These are phyloP conservation scores for Nemotelus nigrinus DNA, from an alignment of 2,888 invertebrate species.

Conservation along the genomic window DNA sequence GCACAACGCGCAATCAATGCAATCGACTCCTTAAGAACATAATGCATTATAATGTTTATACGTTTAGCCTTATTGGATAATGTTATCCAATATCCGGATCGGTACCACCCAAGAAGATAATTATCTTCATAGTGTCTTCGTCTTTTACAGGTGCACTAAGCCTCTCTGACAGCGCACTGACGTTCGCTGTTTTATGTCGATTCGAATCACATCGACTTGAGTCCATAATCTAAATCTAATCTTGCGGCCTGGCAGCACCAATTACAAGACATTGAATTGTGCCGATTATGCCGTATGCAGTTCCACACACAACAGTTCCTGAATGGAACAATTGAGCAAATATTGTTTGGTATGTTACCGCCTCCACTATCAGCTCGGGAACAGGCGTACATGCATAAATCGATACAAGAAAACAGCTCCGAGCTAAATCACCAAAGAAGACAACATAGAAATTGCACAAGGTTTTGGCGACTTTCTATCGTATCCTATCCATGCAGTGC, in stretches of 20 bases:
- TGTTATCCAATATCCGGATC: conserved; percentile 22
- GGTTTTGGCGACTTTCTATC: conserved; percentile 11
- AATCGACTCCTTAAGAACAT: background rate
- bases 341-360: conserved; percentile 23
- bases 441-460: background rate
- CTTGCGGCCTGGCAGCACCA: conserved; percentile 12
- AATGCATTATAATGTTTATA: conserved; percentile 30
- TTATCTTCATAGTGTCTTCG: conserved; percentile 32
- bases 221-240: conserved; percentile 16
- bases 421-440: background rate
- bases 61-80: conserved; percentile 29
- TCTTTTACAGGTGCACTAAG: conserved; percentile 31
- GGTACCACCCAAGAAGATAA: conserved; percentile 34
- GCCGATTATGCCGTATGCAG: conserved; percentile 4
- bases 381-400: background rate
- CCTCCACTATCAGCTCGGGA: conserved; percentile 16
- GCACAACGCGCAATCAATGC: background rate
- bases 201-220: no score
- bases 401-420: background rate
- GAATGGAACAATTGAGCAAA: conserved; percentile 30
- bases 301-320: background rate
- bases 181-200: background rate
- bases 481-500: conserved; percentile 9
- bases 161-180: conserved; percentile 7
- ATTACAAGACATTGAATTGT: conserved; percentile 21